Evolutionary conservation across 2,113 vertebrate species (phyloP), one percentile per base, ranked within the genome.

Genomic region (Genyomyrus donnyi): DNA sequence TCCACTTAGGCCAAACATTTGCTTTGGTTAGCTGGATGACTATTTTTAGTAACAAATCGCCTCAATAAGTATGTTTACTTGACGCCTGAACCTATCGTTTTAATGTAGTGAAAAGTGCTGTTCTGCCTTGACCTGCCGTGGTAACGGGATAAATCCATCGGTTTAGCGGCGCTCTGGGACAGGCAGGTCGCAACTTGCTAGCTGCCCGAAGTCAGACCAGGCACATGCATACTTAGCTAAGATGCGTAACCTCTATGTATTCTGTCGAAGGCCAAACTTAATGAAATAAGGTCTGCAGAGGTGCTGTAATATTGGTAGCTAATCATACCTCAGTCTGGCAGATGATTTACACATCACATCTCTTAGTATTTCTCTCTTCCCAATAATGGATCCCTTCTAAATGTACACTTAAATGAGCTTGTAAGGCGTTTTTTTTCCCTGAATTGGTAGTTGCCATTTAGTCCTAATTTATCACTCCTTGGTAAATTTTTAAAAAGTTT

Each of bases 31-130:
- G 85, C 85, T 56, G n/a, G 24, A 31, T 21, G 85, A 50, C 85
- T 87, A 87, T 87, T 87, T 87, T 87, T 87, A 87, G 85, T 31
- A 87, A 35, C 49, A 8, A 87, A 56, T 53, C 35, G 50, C 50
- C 31, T 39, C 85, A 19, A 50, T 53, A 56, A 87, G 85, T 50
- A 11, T 56, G 50, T 35, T 50, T n/a, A 42, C 27, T 53, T 48
- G 21, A 83, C 77, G 42, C 24, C 42, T 42, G 35, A 45, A 84
- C 35, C 3, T 84, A 45, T 42, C 83, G 19, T 48, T 45, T 83
- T 19, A 24, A 45, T 83, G 77, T 45, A 10, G 77, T 83, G 31
- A 83, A 42, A 83, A 42, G 42, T 31, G 77, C 77, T 21, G n/a
- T 45, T 83, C 42, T 42, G 77, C 19, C 77, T 11, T 21, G 19